Percentiles rank a stretch among this genome's conserved stretches.
These are phyloP conservation scores for Montipora efflorescens DNA, from an alignment of 64 coral and sea anemone species.

Conservation along the genomic window DNA sequence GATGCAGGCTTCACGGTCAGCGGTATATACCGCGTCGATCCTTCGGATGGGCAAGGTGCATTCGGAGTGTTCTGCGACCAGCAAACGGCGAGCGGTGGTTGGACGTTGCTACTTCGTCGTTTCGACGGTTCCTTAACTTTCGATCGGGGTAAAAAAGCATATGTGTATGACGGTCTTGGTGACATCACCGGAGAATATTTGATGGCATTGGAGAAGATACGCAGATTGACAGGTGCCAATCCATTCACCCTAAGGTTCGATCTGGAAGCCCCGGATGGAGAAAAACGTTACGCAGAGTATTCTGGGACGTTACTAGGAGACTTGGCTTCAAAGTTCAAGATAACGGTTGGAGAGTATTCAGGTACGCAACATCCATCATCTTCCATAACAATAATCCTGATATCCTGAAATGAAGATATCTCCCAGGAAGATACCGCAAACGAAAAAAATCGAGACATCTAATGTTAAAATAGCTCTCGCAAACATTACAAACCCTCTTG, in stretches of 20 bases:
- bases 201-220: conserved; percentile 75
- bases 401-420: not conserved
- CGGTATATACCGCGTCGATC: conserved; percentile 14
- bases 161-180: conserved; percentile 45
- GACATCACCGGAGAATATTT: conserved; percentile 75
- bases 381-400: not conserved
- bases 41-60: not conserved
- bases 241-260: conserved; percentile 56
- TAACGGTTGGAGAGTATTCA: conserved; percentile 30
- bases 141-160: not conserved
- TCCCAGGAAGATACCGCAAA: no score
- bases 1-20: conserved; percentile 31
- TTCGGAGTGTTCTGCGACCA: not conserved
- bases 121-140: not conserved
- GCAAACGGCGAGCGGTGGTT: not conserved
- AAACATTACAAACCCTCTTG: no score
- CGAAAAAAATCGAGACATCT: no score
- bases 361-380: not conserved
- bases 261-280: conserved; percentile 66
- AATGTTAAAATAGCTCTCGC: no score
- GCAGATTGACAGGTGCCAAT: not conserved
- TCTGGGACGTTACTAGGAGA: not conserved
- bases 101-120: not conserved
- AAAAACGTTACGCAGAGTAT: not conserved
- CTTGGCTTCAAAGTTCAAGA: not conserved